phyloP scores from a whole-genome alignment of 1,140 invertebrate genomes.

The Cydia fagiglandana region DNA sequence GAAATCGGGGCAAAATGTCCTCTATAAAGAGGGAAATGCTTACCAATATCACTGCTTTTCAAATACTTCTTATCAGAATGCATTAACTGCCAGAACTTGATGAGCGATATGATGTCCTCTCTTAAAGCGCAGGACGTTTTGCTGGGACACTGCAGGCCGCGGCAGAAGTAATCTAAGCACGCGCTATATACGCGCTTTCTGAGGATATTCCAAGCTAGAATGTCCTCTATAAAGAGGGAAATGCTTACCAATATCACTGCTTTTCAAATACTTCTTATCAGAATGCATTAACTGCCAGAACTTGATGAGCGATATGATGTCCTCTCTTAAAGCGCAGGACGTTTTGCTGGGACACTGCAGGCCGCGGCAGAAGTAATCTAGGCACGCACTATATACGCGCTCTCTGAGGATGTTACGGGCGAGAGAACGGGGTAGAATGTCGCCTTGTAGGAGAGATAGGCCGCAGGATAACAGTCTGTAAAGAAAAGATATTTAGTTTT shows the following conservation, averaged over 20 bases:
- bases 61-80: slow-evolving; percentile 98
- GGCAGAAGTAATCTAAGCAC: slow-evolving; percentile 99
- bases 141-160: slow-evolving; percentile 90
- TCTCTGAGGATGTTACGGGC: slow-evolving; percentile 96
- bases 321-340: slow-evolving; percentile 88
- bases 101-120: slow-evolving; percentile 94
- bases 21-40: slow-evolving; percentile 76
- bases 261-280: slow-evolving; percentile 97
- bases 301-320: slow-evolving; percentile 93
- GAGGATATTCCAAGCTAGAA: slow-evolving; percentile 93
- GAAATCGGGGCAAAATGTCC: slow-evolving; percentile 89
- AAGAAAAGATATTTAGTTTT: not conserved
- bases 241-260: slow-evolving; percentile 80
- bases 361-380: slow-evolving; percentile 96
- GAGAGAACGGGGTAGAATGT: slow-evolving; percentile 90
- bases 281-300: slow-evolving; percentile 98
- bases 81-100: slow-evolving; percentile 97
- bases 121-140: slow-evolving; percentile 87
- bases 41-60: slow-evolving; percentile 84
- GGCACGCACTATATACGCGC: slow-evolving; percentile 94
- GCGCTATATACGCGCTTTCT: slow-evolving; percentile 94
- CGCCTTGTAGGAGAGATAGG: slow-evolving; percentile 95
- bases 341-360: slow-evolving; percentile 92
- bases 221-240: slow-evolving; percentile 83
- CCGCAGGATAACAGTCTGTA: slow-evolving; percentile 93